Base-by-base conservation (phyloP, 1,140 invertebrate genomes). In the Macrobrachium nipponense region DNA sequence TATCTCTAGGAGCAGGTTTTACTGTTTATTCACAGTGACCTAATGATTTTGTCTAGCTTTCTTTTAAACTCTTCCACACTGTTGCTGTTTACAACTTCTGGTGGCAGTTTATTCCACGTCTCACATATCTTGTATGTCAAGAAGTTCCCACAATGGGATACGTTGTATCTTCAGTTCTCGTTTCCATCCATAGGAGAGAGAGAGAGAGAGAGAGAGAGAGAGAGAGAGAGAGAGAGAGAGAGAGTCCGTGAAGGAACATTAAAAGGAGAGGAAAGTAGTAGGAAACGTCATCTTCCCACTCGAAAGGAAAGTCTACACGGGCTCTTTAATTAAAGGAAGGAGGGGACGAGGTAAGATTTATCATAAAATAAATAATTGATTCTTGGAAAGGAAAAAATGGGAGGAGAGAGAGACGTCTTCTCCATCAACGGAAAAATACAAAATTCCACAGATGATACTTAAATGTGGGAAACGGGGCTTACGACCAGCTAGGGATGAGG, bases 121-220 rank as follows among this genome's bases (percentile, higher is more conserved):
- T n/a, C n/a, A n/a, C n/a, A n/a, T n/a, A n/a, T n/a, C n/a, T n/a
- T n/a, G n/a, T n/a, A n/a, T n/a, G n/a, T n/a, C n/a, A n/a, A n/a
- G n/a, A n/a, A n/a, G n/a, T n/a, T n/a, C n/a, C n/a, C n/a, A n/a
- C n/a, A n/a, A n/a, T n/a, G n/a, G n/a, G n/a, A n/a, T n/a, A n/a
- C n/a, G n/a, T n/a, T n/a, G n/a, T n/a, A n/a, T n/a, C n/a, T n/a
- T n/a, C n/a, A n/a, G n/a, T n/a, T n/a, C n/a, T n/a, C n/a, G n/a
- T n/a, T n/a, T n/a, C n/a, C n/a, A n/a, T n/a, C n/a, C n/a, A n/a
- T n/a, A n/a, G n/a, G n/a, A n/a, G n/a, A n/a, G n/a, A n/a, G n/a
- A n/a, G 70, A 73, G 70, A 73, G 70, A 73, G 70, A 73, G 70
- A 73, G 70, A 73, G 70, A 73, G 70, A 73, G 70, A 73, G 70